Conservation (phyloP, 1,140 invertebrate species). For the Idris sp. region DNA sequence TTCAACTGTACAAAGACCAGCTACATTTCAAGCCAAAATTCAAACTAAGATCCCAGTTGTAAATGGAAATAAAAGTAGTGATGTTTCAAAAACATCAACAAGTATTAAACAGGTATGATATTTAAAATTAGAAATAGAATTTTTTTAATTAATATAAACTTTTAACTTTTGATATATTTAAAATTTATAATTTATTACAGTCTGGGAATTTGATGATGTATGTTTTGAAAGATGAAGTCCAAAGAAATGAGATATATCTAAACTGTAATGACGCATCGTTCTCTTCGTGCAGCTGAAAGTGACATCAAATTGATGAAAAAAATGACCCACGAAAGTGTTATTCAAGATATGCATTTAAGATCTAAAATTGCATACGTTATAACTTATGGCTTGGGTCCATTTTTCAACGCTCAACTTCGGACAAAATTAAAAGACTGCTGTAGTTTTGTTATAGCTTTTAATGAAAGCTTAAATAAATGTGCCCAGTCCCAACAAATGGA, state of each 20-base stretch:
- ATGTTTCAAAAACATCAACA: too few relatives aligned
- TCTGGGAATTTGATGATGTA: too few relatives aligned
- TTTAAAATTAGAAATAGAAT: too few relatives aligned
- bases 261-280: conserved; percentile 24
- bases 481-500: conserved; percentile 24
- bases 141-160: too few relatives aligned
- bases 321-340: conserved; percentile 14
- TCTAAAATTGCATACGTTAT: conserved; percentile 16
- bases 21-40: too few relatives aligned
- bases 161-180: too few relatives aligned
- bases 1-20: too few relatives aligned
- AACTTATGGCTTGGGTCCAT: conserved; percentile 12
- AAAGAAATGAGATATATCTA: conserved; percentile 17
- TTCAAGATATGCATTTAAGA: conserved; percentile 18
- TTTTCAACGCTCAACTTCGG: conserved; percentile 4
- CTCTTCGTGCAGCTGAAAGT: conserved; percentile 14
- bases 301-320: conserved; percentile 11
- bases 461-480: conserved; percentile 22
- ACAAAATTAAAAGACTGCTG: neutral
- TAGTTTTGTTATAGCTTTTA: conserved; percentile 10
- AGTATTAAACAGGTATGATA: too few relatives aligned
- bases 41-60: too few relatives aligned
- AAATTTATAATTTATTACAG: too few relatives aligned
- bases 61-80: too few relatives aligned
- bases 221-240: conserved; percentile 21